phyloP scores from a whole-genome alignment of 2,113 vertebrate species.

The Cathartes aura region DNA sequence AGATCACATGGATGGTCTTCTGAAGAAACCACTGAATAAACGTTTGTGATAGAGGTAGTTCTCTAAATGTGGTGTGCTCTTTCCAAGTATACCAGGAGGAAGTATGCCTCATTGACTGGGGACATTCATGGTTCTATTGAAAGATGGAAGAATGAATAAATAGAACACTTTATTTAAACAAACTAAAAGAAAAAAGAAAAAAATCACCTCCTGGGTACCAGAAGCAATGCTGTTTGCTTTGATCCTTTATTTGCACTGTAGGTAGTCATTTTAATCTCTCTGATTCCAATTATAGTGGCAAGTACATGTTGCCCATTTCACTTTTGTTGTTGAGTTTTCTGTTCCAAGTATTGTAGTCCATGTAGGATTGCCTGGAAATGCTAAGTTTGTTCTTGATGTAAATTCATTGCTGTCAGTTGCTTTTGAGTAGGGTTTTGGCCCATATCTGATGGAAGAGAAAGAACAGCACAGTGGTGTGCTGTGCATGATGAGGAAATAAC shows the following conservation, averaged over 20 bases:
- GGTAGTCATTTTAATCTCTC: not conserved
- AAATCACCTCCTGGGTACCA: not conserved
- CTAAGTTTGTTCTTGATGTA: not conserved
- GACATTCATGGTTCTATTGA: not conserved
- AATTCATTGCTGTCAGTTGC: not conserved
- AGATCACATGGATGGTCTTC: not conserved
- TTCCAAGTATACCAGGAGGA: not conserved
- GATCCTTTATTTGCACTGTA: not conserved
- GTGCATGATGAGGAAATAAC: not conserved
- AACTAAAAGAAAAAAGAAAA: not conserved
- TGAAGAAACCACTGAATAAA: not conserved
- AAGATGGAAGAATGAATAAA: conserved; percentile 15
- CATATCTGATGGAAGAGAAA: not conserved
- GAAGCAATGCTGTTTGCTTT: conserved; percentile 1
- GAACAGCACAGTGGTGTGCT: not conserved
- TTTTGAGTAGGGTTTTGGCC: not conserved
- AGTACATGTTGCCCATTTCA: not conserved
- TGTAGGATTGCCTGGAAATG: not conserved
- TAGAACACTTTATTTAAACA: not conserved
- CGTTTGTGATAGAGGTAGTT: not conserved
- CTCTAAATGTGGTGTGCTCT: not conserved
- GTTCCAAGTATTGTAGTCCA: not conserved
- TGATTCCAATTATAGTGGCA: not conserved
- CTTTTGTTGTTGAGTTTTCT: not conserved
- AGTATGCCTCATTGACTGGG: not conserved